phyloP scores from a whole-genome alignment of 2,888 invertebrate species.

The Andrena praecox region DNA sequence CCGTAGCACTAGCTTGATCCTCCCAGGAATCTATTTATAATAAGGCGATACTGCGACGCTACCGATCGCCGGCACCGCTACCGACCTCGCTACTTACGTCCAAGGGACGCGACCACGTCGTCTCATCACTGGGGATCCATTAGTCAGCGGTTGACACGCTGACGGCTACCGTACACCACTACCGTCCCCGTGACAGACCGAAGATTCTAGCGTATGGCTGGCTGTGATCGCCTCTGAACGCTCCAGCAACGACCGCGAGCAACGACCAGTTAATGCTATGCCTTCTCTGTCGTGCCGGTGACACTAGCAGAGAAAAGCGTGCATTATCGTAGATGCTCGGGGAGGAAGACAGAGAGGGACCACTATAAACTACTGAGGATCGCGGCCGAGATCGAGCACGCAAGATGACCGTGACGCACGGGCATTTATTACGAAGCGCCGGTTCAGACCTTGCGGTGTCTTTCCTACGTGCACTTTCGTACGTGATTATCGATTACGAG shows the following conservation, averaged over 20 bases:
- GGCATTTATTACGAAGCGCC: conserved; percentile 71
- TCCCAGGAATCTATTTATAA: conserved; percentile 77
- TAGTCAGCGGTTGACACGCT: conserved; percentile 78
- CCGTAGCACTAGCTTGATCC: conserved; percentile 50
- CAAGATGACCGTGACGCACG: conserved; percentile 67
- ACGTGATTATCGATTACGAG: conserved; percentile 29
- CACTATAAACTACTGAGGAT: conserved; percentile 65
- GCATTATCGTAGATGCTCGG: conserved; percentile 69
- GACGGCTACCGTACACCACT: conserved; percentile 74
- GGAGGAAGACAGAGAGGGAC: conserved; percentile 52
- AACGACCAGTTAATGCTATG: conserved; percentile 81
- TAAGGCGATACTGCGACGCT: conserved; percentile 70
- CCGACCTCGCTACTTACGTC: conserved; percentile 66
- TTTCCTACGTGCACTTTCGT: background rate
- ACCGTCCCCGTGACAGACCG: conserved; percentile 69
- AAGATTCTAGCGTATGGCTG: conserved; percentile 53
- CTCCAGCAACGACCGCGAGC: conserved; percentile 64
- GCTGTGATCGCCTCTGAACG: conserved; percentile 48
- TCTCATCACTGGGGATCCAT: conserved; percentile 78
- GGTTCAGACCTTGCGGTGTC: background rate
- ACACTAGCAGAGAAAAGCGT: conserved; percentile 72
- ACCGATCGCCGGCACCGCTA: conserved; percentile 64
- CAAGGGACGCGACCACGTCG: conserved; percentile 65
- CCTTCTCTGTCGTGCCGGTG: conserved; percentile 67
- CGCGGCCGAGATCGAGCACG: conserved; percentile 66